A percentile compares a stretch with the other conserved stretches of the same genome.
Evolutionary conservation across 1,140 invertebrate genomes (phyloP).

Genomic region (Procambarus clarkii): DNA sequence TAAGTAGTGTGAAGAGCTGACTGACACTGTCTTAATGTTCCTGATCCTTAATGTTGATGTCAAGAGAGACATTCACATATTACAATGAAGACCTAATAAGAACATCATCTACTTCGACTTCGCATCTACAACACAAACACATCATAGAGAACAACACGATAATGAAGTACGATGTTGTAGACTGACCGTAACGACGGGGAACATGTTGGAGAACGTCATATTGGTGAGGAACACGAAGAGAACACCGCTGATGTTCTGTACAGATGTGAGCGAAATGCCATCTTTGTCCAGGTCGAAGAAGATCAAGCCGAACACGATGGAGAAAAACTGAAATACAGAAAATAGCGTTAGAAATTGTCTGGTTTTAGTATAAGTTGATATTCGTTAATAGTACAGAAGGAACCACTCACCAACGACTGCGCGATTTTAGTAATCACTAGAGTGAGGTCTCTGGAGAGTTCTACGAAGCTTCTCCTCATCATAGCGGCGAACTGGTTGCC

Average conservation of each 20-base stretch:
- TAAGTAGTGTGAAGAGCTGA: no score
- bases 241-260: slow-evolving; percentile 95
- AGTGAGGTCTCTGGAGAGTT: slow-evolving; percentile 90
- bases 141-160: no score
- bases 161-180: not conserved
- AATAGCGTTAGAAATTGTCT: no score
- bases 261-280: not conserved
- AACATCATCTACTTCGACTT: no score
- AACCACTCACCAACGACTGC: slow-evolving; percentile 88
- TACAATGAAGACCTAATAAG: no score
- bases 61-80: no score
- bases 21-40: no score
- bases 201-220: slow-evolving; percentile 95
- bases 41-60: no score
- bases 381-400: no score
- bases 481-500: slow-evolving; percentile 91
- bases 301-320: slow-evolving; percentile 89
- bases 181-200: slow-evolving; percentile 91
- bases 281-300: slow-evolving; percentile 86
- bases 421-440: slow-evolving; percentile 90
- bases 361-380: no score
- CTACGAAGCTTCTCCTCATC: slow-evolving; percentile 91
- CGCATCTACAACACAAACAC: no score
- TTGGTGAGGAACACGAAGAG: slow-evolving; percentile 94
- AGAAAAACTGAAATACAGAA: slow-evolving; percentile 82